Base-by-base conservation (phyloP, 2,113 vertebrate genomes). In the Formicarius rufipectus region DNA sequence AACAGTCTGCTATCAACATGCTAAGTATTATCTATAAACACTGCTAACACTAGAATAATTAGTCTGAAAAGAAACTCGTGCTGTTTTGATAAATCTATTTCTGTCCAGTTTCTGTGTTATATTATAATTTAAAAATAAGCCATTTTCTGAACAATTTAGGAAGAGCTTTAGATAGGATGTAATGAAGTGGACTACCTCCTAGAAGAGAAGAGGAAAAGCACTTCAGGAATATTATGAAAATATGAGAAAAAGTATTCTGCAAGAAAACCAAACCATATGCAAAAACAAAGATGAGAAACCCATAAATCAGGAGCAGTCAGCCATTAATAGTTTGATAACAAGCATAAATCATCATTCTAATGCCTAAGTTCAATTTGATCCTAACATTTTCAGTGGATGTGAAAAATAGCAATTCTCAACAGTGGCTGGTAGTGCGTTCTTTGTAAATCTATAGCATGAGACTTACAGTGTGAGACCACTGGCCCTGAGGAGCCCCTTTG, bases 141-240 rank as follows among this genome's bases (percentile, higher is more conserved):
- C 81, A 49, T 56, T 92, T 90, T 96, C 83, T 92, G 76, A 90
- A 91, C 28, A 97, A 84, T 96, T 90, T n/a, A 86, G 31, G 81
- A 97, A 80, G 91, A 97, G 4, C 21, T 95, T 30, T 45, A 92
- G 33, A 22, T 59, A 13, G 52, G 25, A 66, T 14, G 66, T 31
- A 42, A 60, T n/a, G 62, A 96, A 84, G 66, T 96, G 5, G 53
- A 78, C 6, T 76, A 82, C 39, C 18, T 49, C 50, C 45, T 91
- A 71, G 58, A 66, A 31, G 69, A 92, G 42, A 76, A 35, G 67
- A 94, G 33, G 35, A 93, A 72, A 47, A 82, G 2, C 39, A 45
- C 53, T 95, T 94, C 27, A 91, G 35, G 56, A 63, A 97, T 95
- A 69, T 85, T 67, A 95, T 95, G 82, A 96, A 95, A 84, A 96